Conservation (phyloP, 2,113 vertebrate species). For the Emydocephalus ijimae region DNA sequence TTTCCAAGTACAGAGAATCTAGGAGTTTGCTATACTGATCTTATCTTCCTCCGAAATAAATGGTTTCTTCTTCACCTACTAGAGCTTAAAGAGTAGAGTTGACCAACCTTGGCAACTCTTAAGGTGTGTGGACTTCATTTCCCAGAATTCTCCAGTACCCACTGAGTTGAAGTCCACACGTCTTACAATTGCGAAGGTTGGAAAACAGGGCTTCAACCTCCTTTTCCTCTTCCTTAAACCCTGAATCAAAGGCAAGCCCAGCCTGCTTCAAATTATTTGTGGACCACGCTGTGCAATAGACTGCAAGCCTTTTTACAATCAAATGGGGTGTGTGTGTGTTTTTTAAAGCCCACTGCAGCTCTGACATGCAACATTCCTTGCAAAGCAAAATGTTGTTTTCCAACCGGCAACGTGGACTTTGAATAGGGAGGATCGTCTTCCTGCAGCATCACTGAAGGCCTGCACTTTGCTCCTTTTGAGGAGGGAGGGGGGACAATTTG, state of each 20-base stretch:
- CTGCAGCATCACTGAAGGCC: background rate
- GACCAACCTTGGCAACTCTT: background rate
- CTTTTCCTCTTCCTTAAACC: too few species aligned
- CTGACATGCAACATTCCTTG: background rate
- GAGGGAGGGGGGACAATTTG: background rate
- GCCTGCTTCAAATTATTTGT: background rate
- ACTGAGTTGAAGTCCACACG: background rate
- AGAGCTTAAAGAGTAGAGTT: background rate
- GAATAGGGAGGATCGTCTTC: constrained; percentile 1
- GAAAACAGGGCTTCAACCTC: background rate
- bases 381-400: background rate
- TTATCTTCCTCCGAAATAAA: background rate
- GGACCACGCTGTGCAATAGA: background rate
- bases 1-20: background rate
- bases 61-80: background rate
- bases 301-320: background rate
- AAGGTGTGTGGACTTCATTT: background rate
- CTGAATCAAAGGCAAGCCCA: background rate
- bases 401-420: background rate
- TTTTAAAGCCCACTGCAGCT: background rate
- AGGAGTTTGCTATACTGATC: background rate
- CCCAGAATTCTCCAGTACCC: background rate
- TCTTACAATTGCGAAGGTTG: background rate
- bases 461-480: constrained; percentile 2
- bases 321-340: background rate